Base-by-base conservation (phyloP, 64 coral and sea anemone species). In the Stichodactyla helianthus region DNA sequence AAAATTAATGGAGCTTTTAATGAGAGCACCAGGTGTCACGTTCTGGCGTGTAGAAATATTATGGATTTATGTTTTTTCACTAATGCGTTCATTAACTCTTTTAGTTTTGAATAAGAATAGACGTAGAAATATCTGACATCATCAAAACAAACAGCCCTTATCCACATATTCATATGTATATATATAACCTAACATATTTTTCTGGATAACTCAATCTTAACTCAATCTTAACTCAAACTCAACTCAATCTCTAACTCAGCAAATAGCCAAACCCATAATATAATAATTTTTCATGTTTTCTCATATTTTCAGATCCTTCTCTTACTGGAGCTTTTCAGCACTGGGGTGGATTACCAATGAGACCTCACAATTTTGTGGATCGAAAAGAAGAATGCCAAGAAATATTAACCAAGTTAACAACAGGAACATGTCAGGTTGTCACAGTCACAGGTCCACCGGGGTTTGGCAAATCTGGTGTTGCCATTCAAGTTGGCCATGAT, bases 401-500 rank as follows among this genome's bases (percentile, higher is more conserved):
- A 12, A 52, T 95, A 51, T 67, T 95, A 15, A 56, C 89, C 10
- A 89, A 95, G 80, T 83, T 99, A 4, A 50, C 65, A 6, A 86
- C 68, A 53, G 88, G 89, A 10, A 68, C 80, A 58, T 94, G 91
- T 54, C 82, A 80, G 14, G 88, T 93, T 77, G 93, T 95, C 28
- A 93, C 88, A 22, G 93, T 99, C 82, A 95, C 88, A 82, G 97
- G 93, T 17, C 85, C 97, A 16, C 97, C 93, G 20, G 97, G 97
- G 5, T 99, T 95, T 86, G 97, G 97, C 5, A 99, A 99, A n/a
- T 95, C 93, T 10, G 86, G 87, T 51, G 88, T 99, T 18, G 97
- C 97, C 16, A 95, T 99, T 56, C 85, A 94, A 54, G 88, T 99
- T 85, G 97, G 93, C 77, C 93, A 99, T 89, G 81, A 99, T 63